phyloP scores from a whole-genome alignment of 2,797 vertebrate species.

The Myotis pilosus region DNA sequence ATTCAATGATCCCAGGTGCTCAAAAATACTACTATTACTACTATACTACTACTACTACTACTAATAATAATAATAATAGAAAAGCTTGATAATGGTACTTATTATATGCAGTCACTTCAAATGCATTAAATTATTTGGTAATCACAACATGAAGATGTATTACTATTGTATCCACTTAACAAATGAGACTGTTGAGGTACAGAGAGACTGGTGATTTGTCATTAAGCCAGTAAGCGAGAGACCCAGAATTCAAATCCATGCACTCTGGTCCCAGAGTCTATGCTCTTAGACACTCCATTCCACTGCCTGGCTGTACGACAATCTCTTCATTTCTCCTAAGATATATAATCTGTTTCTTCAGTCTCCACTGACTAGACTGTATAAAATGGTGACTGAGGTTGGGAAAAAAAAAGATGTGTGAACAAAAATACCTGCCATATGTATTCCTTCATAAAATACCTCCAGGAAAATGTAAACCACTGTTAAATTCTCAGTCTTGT shows the following conservation, averaged over 20 bases:
- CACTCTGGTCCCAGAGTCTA: background rate
- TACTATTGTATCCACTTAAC: background rate
- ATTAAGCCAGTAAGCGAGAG: background rate
- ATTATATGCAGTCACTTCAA: background rate
- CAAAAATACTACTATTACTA: background rate
- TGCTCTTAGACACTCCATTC: background rate
- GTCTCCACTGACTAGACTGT: background rate
- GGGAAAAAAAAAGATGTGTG: background rate
- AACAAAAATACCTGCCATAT: background rate
- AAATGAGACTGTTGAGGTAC: background rate
- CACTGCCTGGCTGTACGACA: background rate
- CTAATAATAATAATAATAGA: background rate
- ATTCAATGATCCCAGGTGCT: background rate
- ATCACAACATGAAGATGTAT: background rate
- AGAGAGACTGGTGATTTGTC: background rate
- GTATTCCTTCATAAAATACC: constrained; percentile 1
- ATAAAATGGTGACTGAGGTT: background rate
- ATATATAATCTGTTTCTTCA: background rate
- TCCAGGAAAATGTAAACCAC: background rate
- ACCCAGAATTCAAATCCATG: background rate
- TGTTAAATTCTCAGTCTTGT: background rate
- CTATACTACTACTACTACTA: too few species aligned
- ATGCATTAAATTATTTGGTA: background rate
- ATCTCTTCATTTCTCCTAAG: background rate
- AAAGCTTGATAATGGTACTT: background rate